Base-by-base conservation (phyloP, 2,113 vertebrate genomes). In the Epinephelus cyanopodus region DNA sequence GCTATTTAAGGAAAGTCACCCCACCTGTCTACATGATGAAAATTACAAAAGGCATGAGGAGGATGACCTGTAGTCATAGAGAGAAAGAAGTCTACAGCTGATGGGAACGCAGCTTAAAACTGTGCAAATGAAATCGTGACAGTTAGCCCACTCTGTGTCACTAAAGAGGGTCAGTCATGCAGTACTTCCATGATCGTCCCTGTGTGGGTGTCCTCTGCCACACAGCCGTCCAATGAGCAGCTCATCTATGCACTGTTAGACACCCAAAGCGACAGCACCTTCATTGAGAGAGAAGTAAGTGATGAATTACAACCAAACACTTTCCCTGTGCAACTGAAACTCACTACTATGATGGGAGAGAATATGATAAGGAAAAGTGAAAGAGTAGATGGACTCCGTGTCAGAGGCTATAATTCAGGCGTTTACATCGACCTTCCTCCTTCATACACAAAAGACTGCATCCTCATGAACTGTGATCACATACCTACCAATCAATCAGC, bases 401-500 rank as follows among this genome's bases (percentile, higher is more conserved):
- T 52, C 6, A 29, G 56, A 23, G 56, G 79, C 9, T 75, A 37
- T 10, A 53, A n/a, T 19, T 73, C 12, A 15, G 6, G 56, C 18
- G 17, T 45, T 19, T 5, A 18, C 37, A 33, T 76, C 17, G 27
- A 70, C 5, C 37, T 69, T 8, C 29, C 29, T 11, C 17, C 47
- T 15, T 25, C 54, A 2, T 68, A 69, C 21, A 62, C 64, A 25
- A 82, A 69, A 11, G 64, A 76, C 29, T 69, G 5, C 9, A 76
- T 82, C 3, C 64, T 42, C 5, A 15, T 66, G 19, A 61, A 62
- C 4, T 21, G 52, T 53, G 14, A 52, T 50, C 19, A 69, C 8
- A 69, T 74, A 29, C 62, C 79, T 14, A 50, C 62, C 7, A 21
- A 25, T 27, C 17, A 75, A 3, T 75, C 64, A n/a, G 71, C 45